Evolutionary conservation across 2,113 vertebrate genomes (phyloP), one percentile per base, ranked within the genome.

Genomic region (Nothoprocta perdicaria): DNA sequence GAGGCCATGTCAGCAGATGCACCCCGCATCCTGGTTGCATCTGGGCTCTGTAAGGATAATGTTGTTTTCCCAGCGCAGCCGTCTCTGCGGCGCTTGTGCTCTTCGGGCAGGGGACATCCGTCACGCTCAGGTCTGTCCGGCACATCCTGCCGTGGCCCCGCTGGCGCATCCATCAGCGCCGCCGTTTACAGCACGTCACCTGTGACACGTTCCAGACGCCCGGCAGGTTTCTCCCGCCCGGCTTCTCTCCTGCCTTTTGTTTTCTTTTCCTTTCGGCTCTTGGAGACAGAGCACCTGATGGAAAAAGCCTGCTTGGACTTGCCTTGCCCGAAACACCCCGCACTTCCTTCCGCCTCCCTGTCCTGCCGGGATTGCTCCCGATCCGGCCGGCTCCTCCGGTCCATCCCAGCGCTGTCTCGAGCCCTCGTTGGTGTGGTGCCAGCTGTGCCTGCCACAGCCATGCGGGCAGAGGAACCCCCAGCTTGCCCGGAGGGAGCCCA

Each of bases 131-230:
- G 11, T 55, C 84, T 13, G 80, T 24, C 87, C 90, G 3, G 58
- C 57, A 77, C 68, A 95, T 95, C 96, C 93, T 89, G 90, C 69
- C 6, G 12, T 13, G 48, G 86, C 68, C 22, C 93, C 27, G 67
- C 86, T 67, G 1, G 80, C 71, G 29, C 96, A 97, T 97, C 97
- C 97, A 97, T 96, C 95, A 93, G 84, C 43, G 16, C 38, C 88
- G 6, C 89, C 91, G 95, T 97, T 97, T 97, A 96, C 88, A 95
- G 90, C 95, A 96, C 27, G 72, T 94, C 93, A 41, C 92, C n/a
- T 31, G 84, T 98, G 96, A 97, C 95, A 97, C 10, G 83, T 96
- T 92, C 97, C 97, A 97, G 97, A 95, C 61, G 11, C 24, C n/a
- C 94, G 92, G 91, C 94, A 94, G 91, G 93, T 94, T 94, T 72